These are phyloP conservation scores for Limnephilus rhombicus DNA, from an alignment of 2,888 invertebrate genomes.

Conservation along the genomic window DNA sequence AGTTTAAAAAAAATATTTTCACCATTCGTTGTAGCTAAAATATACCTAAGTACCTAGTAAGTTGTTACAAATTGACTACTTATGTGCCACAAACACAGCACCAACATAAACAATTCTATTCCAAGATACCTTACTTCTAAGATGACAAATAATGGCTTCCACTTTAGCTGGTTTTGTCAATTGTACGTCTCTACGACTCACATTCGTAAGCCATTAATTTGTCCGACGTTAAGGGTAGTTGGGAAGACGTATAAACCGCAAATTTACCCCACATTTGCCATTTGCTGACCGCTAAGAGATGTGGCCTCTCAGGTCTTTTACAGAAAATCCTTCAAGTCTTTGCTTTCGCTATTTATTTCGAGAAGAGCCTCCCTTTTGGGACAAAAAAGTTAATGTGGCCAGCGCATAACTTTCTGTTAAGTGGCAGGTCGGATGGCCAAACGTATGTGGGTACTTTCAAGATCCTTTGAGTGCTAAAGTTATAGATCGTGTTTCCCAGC, in stretches of 20 bases:
- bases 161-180: not conserved
- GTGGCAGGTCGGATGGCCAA: not conserved
- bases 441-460: not conserved
- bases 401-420: not conserved
- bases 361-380: not conserved
- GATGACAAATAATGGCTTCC: not conserved
- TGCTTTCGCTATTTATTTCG: not conserved
- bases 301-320: not conserved
- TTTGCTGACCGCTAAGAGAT: conserved; percentile 24
- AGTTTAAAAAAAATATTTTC: too few relatives aligned
- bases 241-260: not conserved
- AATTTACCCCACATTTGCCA: conserved; percentile 15
- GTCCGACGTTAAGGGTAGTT: conserved; percentile 29
- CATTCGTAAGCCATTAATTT: conserved; percentile 33
- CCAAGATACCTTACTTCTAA: not conserved
- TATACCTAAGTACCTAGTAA: not conserved
- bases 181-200: not conserved
- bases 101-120: not conserved
- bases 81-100: not conserved
- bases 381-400: not conserved
- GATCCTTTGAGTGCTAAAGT: not conserved
- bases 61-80: not conserved
- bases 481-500: not conserved
- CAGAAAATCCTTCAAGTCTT: conserved; percentile 5
- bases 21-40: not conserved